These are phyloP conservation scores for Tetrax tetrax DNA, from an alignment of 2,113 vertebrate genomes.

Conservation along the genomic window DNA sequence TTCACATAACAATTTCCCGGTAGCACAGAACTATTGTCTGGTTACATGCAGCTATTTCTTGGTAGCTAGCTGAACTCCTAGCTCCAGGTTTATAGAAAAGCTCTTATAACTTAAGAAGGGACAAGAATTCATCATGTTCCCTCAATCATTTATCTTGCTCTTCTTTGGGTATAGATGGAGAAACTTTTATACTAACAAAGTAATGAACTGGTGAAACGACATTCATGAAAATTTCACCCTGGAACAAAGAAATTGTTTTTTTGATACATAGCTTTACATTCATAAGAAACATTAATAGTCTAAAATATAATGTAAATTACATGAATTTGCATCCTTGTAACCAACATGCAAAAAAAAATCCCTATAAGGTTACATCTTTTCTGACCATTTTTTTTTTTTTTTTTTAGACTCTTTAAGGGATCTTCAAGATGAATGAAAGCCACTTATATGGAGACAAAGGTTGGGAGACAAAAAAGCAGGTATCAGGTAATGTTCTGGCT, in stretches of 20 bases:
- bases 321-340: not conserved
- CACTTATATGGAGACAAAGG: not conserved
- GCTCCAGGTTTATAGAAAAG: not conserved
- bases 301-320: not conserved
- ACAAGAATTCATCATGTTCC: not conserved
- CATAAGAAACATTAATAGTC: not conserved
- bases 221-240: not conserved
- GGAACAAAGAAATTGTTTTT: rapidly evolving
- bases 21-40: not conserved
- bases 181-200: not conserved
- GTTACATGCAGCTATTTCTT: not conserved
- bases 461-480: not conserved
- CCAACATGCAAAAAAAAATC: not conserved
- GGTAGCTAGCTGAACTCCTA: not conserved
- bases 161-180: not conserved
- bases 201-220: not conserved
- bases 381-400: not conserved
- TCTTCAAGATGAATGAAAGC: not conserved
- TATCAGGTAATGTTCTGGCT: not conserved
- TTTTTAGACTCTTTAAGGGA: not conserved
- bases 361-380: not conserved
- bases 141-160: not conserved
- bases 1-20: not conserved
- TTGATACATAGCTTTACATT: not conserved
- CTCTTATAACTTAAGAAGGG: not conserved